These are phyloP conservation scores for Stomatorhinus walkeri DNA, from an alignment of 2,797 vertebrate genomes.

Conservation along the genomic window DNA sequence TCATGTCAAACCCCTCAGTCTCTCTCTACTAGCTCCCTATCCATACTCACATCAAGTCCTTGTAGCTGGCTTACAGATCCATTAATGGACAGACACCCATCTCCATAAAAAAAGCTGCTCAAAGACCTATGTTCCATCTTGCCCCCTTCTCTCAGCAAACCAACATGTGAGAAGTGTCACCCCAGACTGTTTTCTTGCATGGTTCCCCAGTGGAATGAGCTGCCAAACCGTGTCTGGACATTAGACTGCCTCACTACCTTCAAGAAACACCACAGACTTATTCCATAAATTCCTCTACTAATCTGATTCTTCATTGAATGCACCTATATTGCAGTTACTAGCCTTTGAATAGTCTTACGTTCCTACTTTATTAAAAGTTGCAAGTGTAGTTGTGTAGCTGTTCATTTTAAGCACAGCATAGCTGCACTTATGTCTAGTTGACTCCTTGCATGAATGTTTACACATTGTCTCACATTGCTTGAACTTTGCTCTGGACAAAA, in stretches of 20 bases:
- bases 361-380: not conserved
- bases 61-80: not conserved
- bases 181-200: not conserved
- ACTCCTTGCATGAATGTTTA: not conserved
- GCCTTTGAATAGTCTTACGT: not conserved
- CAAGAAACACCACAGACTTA: not conserved
- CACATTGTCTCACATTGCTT: not conserved
- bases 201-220: not conserved
- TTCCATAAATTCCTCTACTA: not conserved
- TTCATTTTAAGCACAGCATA: not conserved
- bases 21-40: not conserved
- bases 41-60: not conserved
- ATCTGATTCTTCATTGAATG: not conserved
- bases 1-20: not conserved
- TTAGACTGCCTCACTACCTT: not conserved
- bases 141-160: not conserved
- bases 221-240: not conserved
- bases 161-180: not conserved
- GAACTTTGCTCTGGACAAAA: not conserved
- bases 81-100: not conserved
- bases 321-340: not conserved
- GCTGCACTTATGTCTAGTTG: not conserved
- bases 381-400: not conserved
- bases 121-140: not conserved
- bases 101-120: not conserved